These are phyloP conservation scores for Heliopora coerulea DNA, from an alignment of 92 coral and sea anemone genomes.

Conservation along the genomic window DNA sequence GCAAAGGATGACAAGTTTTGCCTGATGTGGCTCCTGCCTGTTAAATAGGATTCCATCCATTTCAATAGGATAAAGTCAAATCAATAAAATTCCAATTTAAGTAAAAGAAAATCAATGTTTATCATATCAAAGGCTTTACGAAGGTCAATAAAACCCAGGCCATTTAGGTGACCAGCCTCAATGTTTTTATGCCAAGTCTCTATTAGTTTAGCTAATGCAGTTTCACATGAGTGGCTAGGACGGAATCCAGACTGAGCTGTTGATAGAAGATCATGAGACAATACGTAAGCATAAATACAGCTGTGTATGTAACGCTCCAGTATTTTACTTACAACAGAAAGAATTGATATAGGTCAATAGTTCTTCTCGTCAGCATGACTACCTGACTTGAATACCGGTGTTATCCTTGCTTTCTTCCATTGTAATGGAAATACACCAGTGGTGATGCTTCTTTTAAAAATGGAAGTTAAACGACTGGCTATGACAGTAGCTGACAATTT, in stretches of 20 bases:
- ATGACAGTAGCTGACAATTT: slow-evolving; percentile 26
- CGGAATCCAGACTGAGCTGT: slow-evolving; percentile 36
- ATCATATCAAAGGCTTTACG: slow-evolving; percentile 12
- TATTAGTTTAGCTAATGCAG: slow-evolving; percentile 17
- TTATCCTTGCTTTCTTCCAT: slow-evolving; percentile 50
- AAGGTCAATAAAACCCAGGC: slow-evolving; percentile 18
- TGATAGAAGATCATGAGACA: slow-evolving; percentile 16
- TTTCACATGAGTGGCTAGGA: slow-evolving; percentile 36
- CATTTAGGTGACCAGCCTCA: slow-evolving; percentile 52
- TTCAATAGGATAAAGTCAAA: slow-evolving; percentile 22
- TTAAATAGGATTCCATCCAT: slow-evolving; percentile 46
- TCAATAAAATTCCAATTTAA: slow-evolving; percentile 40
- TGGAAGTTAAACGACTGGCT: slow-evolving; percentile 1
- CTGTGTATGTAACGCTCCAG: slow-evolving; percentile 31
- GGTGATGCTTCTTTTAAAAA: slow-evolving; percentile 32
- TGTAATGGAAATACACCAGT: slow-evolving; percentile 35
- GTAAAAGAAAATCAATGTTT: slow-evolving; percentile 29
- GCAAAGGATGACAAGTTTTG: slow-evolving; percentile 24
- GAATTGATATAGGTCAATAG: slow-evolving; percentile 43
- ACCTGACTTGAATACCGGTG: slow-evolving; percentile 44
- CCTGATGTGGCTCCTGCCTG: slow-evolving; percentile 36
- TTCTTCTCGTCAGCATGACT: slow-evolving; percentile 15
- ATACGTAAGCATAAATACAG: slow-evolving; percentile 16
- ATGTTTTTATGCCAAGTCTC: slow-evolving; percentile 37
- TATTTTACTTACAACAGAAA: slow-evolving; percentile 33